phyloP scores from a whole-genome alignment of 2,888 invertebrate species.

The Cephus pulcher region DNA sequence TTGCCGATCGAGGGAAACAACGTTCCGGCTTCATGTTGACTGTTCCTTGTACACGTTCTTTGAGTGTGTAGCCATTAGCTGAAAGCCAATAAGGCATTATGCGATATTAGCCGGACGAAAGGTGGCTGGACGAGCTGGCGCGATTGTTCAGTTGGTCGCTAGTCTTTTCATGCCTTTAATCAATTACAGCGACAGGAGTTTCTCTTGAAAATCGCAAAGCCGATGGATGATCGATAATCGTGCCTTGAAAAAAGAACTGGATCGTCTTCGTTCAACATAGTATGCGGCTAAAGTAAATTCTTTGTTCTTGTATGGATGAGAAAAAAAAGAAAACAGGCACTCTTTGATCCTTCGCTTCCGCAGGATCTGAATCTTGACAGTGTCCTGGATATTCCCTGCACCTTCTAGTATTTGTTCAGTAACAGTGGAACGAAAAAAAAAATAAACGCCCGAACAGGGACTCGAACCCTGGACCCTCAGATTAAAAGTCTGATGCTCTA shows the following conservation, averaged over 20 bases:
- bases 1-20: neutral
- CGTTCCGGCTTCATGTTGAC: neutral
- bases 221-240: neutral
- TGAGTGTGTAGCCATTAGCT: neutral
- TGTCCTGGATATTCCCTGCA: neutral
- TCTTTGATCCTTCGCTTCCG: neutral
- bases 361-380: neutral
- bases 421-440: slow-evolving; percentile 14
- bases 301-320: neutral
- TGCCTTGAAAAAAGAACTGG: neutral
- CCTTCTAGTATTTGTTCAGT: neutral
- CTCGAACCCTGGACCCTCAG: slow-evolving; percentile 42
- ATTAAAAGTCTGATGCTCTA: slow-evolving; percentile 17
- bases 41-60: neutral
- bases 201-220: neutral
- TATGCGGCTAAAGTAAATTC: too few species aligned
- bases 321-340: neutral
- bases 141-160: neutral
- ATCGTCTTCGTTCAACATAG: neutral
- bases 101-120: neutral
- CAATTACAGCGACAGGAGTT: neutral
- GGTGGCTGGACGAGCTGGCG: neutral
- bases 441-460: slow-evolving; percentile 39
- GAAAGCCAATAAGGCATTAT: neutral
- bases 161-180: neutral